Evolutionary conservation across 2,888 invertebrate species (phyloP).

Genomic region (Folsomia manolachei): DNA sequence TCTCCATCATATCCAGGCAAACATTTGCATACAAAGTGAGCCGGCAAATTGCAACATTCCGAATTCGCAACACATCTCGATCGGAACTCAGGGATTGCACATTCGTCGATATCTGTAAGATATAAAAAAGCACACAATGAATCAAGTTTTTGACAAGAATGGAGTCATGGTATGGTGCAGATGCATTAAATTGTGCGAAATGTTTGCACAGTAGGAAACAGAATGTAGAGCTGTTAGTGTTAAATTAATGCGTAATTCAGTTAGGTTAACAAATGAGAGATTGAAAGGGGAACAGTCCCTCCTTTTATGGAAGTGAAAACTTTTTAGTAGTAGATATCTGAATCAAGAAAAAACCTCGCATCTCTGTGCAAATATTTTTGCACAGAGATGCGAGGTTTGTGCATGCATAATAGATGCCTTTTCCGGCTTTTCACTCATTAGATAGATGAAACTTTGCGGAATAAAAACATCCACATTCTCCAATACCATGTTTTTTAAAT

Average conservation of each 20-base stretch:
- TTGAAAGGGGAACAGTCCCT: constrained; percentile 7
- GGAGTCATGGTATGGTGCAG: not conserved
- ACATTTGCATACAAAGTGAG: constrained; percentile 92
- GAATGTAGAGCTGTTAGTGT: not conserved
- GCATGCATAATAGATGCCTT: too few relatives aligned
- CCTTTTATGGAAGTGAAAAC: constrained; percentile 22
- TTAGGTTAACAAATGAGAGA: not conserved
- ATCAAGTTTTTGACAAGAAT: not conserved
- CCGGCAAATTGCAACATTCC: constrained; percentile 90
- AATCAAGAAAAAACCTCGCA: not conserved
- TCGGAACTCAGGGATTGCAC: constrained; percentile 78
- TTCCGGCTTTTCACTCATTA: too few relatives aligned
- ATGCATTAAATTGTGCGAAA: not conserved
- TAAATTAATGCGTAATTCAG: not conserved
- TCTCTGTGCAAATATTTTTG: not conserved
- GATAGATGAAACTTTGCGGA: too few relatives aligned
- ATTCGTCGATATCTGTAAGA: constrained; percentile 86
- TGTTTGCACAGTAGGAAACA: too few relatives aligned
- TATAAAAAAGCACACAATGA: not conserved
- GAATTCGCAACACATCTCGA: constrained; percentile 85
- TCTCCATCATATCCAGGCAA: constrained; percentile 86
- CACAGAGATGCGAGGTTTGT: too few relatives aligned
- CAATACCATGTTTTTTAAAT: too few relatives aligned
- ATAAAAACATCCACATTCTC: too few relatives aligned
- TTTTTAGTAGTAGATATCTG: not conserved